Evolutionary conservation across 2,797 vertebrate genomes (phyloP), one percentile per base, ranked within the genome.

Genomic region (Aeoliscus strigatus): DNA sequence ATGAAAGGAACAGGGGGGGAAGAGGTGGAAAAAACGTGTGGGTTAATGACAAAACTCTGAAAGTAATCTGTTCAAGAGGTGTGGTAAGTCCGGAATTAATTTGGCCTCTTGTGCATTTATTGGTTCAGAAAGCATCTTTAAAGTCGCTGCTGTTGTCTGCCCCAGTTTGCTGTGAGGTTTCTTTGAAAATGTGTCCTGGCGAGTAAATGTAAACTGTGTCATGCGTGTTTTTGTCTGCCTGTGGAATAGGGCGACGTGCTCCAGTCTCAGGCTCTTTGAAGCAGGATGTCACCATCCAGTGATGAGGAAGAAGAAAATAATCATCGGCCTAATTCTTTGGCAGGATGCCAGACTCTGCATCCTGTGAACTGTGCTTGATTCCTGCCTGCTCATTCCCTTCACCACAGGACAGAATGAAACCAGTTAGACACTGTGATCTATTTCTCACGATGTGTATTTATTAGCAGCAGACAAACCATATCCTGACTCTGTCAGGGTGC

Each of bases 191-290:
- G 4, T 26, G 24, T 59, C 41, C 31, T 49, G 45, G 21, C 1
- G 12, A 48, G 34, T 14, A 8, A 57, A 53, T 51, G 23, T 47
- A 70, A 77, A 73, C 9, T 81, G 50, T 71, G 79, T 80, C 73
- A 80, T 73, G 75, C 26, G 24, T 30, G 43, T 41, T 52, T 48
- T 63, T 65, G 50, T 9, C 14, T 58, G 51, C 51, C 51, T 14
- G 52, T 49, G 41, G 56, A 53, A 54, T 38, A 50, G 33, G 23
- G 48, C 9, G 47, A 30, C 30, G 21, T 21, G 51, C 52, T 44
- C 27, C 21, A 31, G 35, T 45, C 48, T 51, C 10, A 8, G 27
- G 37, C 17, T 49, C 66, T 83, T 81, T 82, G 67, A 79, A 75
- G 64, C 77, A 6, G n/a, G 7, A 35, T 66, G 59, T 60, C 63